A percentile compares a stretch with the other conserved stretches of the same genome.
These are phyloP conservation scores for Lasiurus cinereus DNA, from an alignment of 2,113 vertebrate species.

Conservation along the genomic window DNA sequence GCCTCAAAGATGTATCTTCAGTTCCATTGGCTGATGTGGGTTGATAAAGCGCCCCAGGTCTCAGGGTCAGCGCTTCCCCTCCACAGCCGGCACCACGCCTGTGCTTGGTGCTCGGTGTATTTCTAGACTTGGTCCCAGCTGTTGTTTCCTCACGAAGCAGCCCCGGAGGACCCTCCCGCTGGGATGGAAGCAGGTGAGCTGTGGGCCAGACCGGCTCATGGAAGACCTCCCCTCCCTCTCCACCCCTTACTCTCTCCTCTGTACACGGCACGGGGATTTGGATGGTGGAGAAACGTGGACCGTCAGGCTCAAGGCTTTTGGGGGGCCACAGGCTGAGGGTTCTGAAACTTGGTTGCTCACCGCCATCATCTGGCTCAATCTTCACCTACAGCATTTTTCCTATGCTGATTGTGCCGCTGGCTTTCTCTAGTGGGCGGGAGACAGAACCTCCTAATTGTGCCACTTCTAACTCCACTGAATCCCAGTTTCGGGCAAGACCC, in stretches of 20 bases:
- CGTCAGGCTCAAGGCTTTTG: not conserved
- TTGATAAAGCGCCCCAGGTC: not conserved
- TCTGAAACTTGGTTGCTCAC: not conserved
- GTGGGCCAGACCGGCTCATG: not conserved
- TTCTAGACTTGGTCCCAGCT: not conserved
- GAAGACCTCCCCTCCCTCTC: not conserved
- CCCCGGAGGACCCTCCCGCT: not conserved
- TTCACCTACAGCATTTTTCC: not conserved
- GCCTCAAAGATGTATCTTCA: not conserved
- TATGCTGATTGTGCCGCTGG: not conserved
- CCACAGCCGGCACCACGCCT: too few species aligned
- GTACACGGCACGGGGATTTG: accelerated
- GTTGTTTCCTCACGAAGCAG: not conserved
- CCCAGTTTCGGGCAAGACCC: too few species aligned
- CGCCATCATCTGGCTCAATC: not conserved
- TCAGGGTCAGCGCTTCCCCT: not conserved
- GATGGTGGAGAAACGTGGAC: not conserved
- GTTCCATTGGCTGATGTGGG: not conserved
- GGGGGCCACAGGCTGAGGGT: not conserved
- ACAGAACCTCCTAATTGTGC: too few species aligned
- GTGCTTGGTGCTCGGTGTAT: not conserved
- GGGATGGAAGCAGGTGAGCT: not conserved
- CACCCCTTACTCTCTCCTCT: too few species aligned
- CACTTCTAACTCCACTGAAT: too few species aligned
- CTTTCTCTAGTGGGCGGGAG: too few species aligned